Percentiles rank a stretch among this genome's conserved stretches.
These are phyloP conservation scores for Microplitis demolitor DNA, from an alignment of 1,140 invertebrate species.

Conservation along the genomic window DNA sequence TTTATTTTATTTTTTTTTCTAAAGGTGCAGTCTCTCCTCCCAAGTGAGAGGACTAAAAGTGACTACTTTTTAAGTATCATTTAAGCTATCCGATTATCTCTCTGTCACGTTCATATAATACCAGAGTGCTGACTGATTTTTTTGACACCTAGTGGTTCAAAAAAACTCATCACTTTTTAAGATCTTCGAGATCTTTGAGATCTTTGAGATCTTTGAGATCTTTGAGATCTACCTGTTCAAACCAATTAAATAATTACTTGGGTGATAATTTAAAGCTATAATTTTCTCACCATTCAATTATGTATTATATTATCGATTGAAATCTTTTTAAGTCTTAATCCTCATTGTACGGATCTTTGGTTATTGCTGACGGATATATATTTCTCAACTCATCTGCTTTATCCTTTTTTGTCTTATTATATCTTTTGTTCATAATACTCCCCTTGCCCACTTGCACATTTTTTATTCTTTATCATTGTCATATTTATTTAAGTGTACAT, in stretches of 20 bases:
- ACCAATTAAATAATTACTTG: conserved; percentile 46
- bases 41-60: background rate
- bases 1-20: background rate
- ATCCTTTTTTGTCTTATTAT: too few relatives aligned
- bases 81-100: background rate
- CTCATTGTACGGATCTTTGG: too few relatives aligned
- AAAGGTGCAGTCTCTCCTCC: background rate
- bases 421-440: too few relatives aligned
- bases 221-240: background rate
- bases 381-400: too few relatives aligned
- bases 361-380: too few relatives aligned
- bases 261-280: background rate
- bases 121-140: too few relatives aligned
- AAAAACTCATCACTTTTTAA: conserved; percentile 28
- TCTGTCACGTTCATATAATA: too few relatives aligned
- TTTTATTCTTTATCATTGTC: background rate
- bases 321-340: background rate
- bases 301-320: background rate
- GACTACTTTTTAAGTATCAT: background rate
- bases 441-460: too few relatives aligned
- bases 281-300: conserved; percentile 33
- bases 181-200: conserved; percentile 18
- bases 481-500: background rate
- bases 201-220: conserved; percentile 22
- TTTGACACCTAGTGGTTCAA: background rate